Evolutionary conservation across 2,888 invertebrate species (phyloP), one percentile per base, ranked within the genome.

Genomic region (Drosophila tanythrix): DNA sequence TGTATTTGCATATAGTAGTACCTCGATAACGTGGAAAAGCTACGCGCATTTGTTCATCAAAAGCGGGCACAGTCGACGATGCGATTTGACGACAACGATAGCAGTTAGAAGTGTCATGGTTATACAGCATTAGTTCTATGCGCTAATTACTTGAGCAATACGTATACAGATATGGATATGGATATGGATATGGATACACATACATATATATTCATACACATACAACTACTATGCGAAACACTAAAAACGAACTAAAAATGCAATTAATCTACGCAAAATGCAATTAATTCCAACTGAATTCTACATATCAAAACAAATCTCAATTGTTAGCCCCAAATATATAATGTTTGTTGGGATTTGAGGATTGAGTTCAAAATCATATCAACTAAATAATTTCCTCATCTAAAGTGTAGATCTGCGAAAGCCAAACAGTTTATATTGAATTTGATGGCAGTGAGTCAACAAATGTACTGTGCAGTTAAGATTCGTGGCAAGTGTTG

Each of bases 11-110:
- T 38, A 56, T 53, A 31, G 58, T 88, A 90, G 84, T 93, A 93
- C 93, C 93, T 93, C 93, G 92, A 82, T 92, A 90, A 89, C 92
- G 92, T 92, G 93, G 93, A 88, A 93, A 92, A 91, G 87, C 93
- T 93, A 93, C 90, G 90, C 78, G 69, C 73, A 68, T 88, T 85
- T 85, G 73, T 85, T 87, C 82, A 84, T 72, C 85, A 74, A 66
- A 74, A 77, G 81, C 73, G 74, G 76, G 60, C 75, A 67, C 56
- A 63, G 87, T 71, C 61, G 73, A 70, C 68, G 62, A 71, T 74
- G 74, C 53, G 62, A 68, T 75, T 85, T 71, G 89, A 83, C 79
- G 79, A 88, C 89, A 85, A 87, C 75, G 85, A 85, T 81, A 87
- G 85, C 89, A 79, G 59, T 87, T 83, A 70, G 51, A 71, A 82